Percentiles rank a stretch among this genome's conserved stretches.
These are phyloP conservation scores for Drymonia ruficornis DNA, from an alignment of 2,888 invertebrate genomes.

Conservation along the genomic window DNA sequence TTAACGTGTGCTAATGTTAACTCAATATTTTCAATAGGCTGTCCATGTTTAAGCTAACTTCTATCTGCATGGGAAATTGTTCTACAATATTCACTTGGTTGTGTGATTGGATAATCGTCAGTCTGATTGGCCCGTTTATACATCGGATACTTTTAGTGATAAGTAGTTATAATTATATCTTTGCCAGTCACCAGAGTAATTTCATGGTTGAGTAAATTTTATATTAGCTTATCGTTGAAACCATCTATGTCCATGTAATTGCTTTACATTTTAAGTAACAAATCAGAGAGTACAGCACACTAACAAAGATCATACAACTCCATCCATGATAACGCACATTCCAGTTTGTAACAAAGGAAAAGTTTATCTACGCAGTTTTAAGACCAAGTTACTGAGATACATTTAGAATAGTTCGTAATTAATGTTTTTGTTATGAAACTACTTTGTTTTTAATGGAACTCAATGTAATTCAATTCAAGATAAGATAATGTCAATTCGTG, in stretches of 20 bases:
- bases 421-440: background rate
- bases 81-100: no score
- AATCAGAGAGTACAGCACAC: no score
- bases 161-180: no score
- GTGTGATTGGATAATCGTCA: no score
- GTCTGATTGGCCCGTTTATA: no score
- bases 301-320: conserved; percentile 2
- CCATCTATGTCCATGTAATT: no score
- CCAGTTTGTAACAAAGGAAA: conserved; percentile 31
- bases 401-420: background rate
- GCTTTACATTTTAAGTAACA: no score
- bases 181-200: no score
- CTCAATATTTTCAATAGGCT: conserved; percentile 1
- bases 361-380: conserved; percentile 11
- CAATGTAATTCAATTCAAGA: background rate
- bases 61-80: background rate
- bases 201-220: no score
- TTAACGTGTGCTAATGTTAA: conserved; percentile 15
- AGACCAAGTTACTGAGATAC: background rate
- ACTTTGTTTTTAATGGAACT: background rate
- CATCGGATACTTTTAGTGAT: no score
- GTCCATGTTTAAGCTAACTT: background rate
- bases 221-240: no score
- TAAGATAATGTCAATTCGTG: background rate
- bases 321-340: conserved; percentile 13